These are phyloP conservation scores for Diarsia dahlii DNA, from an alignment of 2,888 invertebrate genomes.

Conservation along the genomic window DNA sequence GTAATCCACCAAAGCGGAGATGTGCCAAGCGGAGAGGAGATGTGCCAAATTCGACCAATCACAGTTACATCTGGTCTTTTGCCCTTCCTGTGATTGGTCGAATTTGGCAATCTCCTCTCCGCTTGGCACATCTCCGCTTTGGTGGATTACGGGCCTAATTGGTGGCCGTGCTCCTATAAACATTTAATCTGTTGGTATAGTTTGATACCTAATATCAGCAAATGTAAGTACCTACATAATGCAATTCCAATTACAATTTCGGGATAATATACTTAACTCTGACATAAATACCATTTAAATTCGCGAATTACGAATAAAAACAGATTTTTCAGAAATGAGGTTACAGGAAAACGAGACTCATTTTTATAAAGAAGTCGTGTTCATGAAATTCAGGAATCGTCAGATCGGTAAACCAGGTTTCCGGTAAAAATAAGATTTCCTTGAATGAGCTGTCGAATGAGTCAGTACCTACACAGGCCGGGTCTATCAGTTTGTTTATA, in stretches of 20 bases:
- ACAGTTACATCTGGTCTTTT: too few relatives aligned
- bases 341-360: constrained; percentile 38
- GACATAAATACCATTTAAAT: constrained; percentile 6
- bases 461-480: constrained; percentile 27
- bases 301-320: not conserved
- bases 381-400: constrained; percentile 43
- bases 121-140: too few relatives aligned
- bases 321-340: constrained; percentile 37
- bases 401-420: constrained; percentile 32
- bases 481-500: not conserved
- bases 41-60: too few relatives aligned
- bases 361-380: constrained; percentile 20
- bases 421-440: constrained; percentile 55
- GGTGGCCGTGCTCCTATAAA: too few relatives aligned
- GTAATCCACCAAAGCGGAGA: too few relatives aligned
- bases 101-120: too few relatives aligned
- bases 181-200: too few relatives aligned
- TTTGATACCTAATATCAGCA: not conserved
- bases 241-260: constrained; percentile 10
- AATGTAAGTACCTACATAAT: too few relatives aligned
- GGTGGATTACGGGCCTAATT: too few relatives aligned
- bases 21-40: too few relatives aligned
- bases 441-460: constrained; percentile 42
- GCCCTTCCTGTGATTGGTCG: too few relatives aligned
- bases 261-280: not conserved